Evolutionary conservation across 2,888 invertebrate species (phyloP).

Genomic region (Dioctria rufipes): DNA sequence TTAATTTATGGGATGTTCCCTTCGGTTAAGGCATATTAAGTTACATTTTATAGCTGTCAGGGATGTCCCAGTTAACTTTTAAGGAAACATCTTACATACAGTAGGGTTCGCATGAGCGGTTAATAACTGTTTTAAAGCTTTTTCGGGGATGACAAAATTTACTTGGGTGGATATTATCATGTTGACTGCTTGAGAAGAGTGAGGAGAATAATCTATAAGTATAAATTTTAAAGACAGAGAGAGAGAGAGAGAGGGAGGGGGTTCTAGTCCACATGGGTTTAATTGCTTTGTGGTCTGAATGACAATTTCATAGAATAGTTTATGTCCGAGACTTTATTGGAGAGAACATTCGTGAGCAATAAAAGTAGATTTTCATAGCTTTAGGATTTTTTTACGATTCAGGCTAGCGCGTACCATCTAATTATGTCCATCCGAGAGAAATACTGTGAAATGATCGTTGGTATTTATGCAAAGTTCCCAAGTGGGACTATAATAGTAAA

Average conservation of each 20-base stretch:
- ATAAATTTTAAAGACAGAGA: no score
- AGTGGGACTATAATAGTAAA: not conserved
- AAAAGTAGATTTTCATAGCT: not conserved
- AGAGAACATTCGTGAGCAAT: slow-evolving; percentile 2
- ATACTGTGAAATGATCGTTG: no score
- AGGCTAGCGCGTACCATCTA: not conserved
- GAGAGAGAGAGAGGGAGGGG: not conserved
- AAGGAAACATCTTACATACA: not conserved
- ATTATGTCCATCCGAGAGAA: not conserved
- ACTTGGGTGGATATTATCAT: not conserved
- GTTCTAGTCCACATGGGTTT: slow-evolving; percentile 27
- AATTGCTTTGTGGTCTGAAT: not conserved
- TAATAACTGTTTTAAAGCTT: slow-evolving; percentile 33
- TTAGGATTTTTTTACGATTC: slow-evolving; percentile 13
- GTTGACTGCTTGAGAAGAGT: not conserved
- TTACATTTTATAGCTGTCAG: slow-evolving; percentile 56
- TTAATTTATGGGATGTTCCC: slow-evolving; percentile 57
- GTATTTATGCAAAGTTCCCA: no score
- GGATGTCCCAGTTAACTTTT: slow-evolving; percentile 40
- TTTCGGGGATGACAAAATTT: not conserved
- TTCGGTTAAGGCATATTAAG: slow-evolving; percentile 54
- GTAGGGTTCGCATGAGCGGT: slow-evolving; percentile 27
- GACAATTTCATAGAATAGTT: slow-evolving; percentile 1
- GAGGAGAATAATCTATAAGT: no score
- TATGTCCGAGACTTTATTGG: slow-evolving; percentile 14